These are phyloP conservation scores for Thaleichthys pacificus DNA, from an alignment of 2,797 vertebrate genomes.

Conservation along the genomic window DNA sequence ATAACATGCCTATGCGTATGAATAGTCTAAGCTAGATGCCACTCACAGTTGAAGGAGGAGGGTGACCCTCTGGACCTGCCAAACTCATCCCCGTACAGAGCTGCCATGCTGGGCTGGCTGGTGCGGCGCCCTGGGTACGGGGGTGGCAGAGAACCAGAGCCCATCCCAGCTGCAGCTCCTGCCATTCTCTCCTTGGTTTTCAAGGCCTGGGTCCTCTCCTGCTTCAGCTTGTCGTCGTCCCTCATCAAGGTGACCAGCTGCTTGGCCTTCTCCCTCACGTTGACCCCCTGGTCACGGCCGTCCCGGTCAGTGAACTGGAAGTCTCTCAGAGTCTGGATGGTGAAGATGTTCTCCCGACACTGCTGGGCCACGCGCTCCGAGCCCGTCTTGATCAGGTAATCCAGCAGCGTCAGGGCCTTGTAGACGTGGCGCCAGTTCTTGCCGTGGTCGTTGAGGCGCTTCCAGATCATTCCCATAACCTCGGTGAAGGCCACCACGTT, in stretches of 20 bases:
- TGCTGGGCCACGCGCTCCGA: conserved; percentile 90
- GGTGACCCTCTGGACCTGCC: conserved; percentile 76
- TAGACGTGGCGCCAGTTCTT: conserved; percentile 98
- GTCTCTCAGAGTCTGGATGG: conserved; percentile 92
- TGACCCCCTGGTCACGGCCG: conserved; percentile 90
- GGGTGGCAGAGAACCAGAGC: conserved; percentile 69
- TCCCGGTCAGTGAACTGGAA: conserved; percentile 94
- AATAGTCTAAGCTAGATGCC: neutral
- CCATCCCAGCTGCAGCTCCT: conserved; percentile 65
- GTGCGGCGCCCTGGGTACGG: conserved; percentile 75
- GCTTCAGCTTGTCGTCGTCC: conserved; percentile 88
- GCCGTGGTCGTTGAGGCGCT: conserved; percentile 92
- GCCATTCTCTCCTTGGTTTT: conserved; percentile 90
- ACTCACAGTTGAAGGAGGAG: conserved; percentile 87
- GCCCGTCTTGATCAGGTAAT: conserved; percentile 93
- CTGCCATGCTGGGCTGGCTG: conserved; percentile 62
- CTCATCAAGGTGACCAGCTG: conserved; percentile 88
- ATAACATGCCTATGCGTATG: neutral
- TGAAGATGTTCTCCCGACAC: conserved; percentile 90
- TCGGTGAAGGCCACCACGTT: conserved; percentile 89
- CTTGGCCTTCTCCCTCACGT: conserved; percentile 94
- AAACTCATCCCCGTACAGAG: conserved; percentile 65
- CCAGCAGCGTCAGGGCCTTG: conserved; percentile 91
- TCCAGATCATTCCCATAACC: conserved; percentile 98
- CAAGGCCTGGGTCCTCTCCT: conserved; percentile 84